Percentiles rank a stretch among this genome's conserved stretches.
phyloP scores from a whole-genome alignment of 2,888 invertebrate genomes.

The Parelbella ahira region DNA sequence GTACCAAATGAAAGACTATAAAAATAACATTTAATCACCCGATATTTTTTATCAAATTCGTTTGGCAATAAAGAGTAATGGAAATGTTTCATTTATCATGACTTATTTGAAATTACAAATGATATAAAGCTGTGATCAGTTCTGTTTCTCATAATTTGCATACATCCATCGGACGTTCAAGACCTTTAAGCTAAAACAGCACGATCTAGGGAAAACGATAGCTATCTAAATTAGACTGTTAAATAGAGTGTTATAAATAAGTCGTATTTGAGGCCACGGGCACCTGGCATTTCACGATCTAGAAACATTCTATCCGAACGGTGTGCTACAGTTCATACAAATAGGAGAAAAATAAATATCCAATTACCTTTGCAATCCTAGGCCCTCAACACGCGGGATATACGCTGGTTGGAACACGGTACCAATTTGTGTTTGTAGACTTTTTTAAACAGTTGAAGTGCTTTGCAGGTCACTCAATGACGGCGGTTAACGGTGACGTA shows the following conservation, averaged over 20 bases:
- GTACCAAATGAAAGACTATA: too few species aligned
- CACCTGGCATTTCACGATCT: slow-evolving; percentile 58
- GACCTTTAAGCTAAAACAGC: slow-evolving; percentile 7
- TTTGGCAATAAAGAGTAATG: too few species aligned
- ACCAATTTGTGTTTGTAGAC: slow-evolving; percentile 12
- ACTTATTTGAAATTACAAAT: too few species aligned
- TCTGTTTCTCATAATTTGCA: too few species aligned
- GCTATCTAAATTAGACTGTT: slow-evolving; percentile 16
- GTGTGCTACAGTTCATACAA: slow-evolving; percentile 3
- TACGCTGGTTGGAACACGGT: slow-evolving; percentile 4
- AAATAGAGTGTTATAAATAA: slow-evolving; percentile 35
- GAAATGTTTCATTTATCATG: too few species aligned
- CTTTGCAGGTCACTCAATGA: slow-evolving; percentile 25
- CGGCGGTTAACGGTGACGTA: slow-evolving; percentile 22
- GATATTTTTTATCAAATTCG: too few species aligned
- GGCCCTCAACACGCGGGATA: too few species aligned
- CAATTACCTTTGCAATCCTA: slow-evolving; percentile 16
- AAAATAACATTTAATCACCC: too few species aligned
- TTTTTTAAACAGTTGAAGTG: slow-evolving; percentile 21
- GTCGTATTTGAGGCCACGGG: slow-evolving; percentile 31
- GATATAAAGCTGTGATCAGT: too few species aligned
- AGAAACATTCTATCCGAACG: slow-evolving; percentile 25
- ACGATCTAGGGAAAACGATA: slow-evolving; percentile 14
- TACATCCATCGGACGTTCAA: slow-evolving; percentile 1
- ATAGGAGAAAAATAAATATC: slow-evolving; percentile 22